Evolutionary conservation across 1,140 invertebrate genomes (phyloP).

Genomic region (Grapholita molesta): DNA sequence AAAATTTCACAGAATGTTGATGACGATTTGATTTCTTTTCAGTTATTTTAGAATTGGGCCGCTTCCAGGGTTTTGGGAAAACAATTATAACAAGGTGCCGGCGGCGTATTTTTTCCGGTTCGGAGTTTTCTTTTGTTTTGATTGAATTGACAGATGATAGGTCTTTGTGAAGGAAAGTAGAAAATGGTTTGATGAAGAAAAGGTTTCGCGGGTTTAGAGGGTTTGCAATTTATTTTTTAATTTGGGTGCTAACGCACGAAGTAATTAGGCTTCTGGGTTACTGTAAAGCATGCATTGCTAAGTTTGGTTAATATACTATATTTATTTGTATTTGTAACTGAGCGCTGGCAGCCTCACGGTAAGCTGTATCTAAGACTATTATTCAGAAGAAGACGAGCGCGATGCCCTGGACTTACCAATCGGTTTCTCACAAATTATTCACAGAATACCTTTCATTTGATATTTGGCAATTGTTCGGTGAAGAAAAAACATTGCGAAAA

Average conservation of each 20-base stretch:
- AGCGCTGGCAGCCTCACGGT: too few relatives aligned
- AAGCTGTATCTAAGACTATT: too few relatives aligned
- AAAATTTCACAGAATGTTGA: slow-evolving; percentile 7
- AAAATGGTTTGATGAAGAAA: neutral
- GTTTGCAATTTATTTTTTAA: too few relatives aligned
- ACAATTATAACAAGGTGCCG: slow-evolving; percentile 11
- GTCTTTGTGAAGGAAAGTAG: neutral
- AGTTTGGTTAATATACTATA: too few relatives aligned
- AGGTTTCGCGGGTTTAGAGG: neutral
- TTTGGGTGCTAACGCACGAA: neutral
- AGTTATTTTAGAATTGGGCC: neutral
- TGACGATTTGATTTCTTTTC: slow-evolving; percentile 17
- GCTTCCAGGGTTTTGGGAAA: neutral
- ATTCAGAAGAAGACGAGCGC: too few relatives aligned
- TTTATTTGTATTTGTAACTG: too few relatives aligned
- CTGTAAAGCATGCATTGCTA: neutral
- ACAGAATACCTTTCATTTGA: too few relatives aligned
- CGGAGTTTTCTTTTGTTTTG: neutral
- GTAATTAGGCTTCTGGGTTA: neutral
- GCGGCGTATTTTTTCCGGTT: neutral
- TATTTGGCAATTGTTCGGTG: too few relatives aligned
- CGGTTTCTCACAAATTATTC: too few relatives aligned
- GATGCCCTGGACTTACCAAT: too few relatives aligned
- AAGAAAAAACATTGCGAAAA: too few relatives aligned
- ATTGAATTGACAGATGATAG: slow-evolving; percentile 8